Percentiles rank a stretch among this genome's conserved stretches.
Evolutionary conservation across 2,113 vertebrate genomes (phyloP).

Genomic region (Notarius quadriscutis): DNA sequence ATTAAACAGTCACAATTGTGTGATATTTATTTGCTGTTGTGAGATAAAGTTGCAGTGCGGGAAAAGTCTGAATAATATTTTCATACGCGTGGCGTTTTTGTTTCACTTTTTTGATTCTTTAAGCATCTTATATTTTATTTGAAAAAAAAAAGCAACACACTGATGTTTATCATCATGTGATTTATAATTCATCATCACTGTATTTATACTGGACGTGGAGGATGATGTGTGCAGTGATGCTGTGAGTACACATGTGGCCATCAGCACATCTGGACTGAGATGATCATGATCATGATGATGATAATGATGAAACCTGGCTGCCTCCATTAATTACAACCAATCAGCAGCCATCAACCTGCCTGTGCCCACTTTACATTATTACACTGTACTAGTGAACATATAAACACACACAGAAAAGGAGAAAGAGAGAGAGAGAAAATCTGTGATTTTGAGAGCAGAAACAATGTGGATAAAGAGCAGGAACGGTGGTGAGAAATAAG

Average conservation of each 20-base stretch:
- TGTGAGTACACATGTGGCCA: slow-evolving; percentile 20
- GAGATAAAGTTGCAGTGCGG: no score
- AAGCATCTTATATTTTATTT: background rate
- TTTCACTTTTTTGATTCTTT: background rate
- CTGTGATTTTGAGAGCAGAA: background rate
- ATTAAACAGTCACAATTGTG: no score
- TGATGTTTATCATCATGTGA: background rate
- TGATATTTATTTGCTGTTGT: no score
- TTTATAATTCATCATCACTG: no score
- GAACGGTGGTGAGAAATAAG: background rate
- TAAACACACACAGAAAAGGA: background rate
- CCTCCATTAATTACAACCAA: slow-evolving; percentile 73
- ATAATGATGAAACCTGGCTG: slow-evolving; percentile 71
- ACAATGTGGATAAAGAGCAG: background rate
- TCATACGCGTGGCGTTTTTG: background rate
- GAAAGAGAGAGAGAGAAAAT: background rate
- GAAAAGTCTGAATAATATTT: no score
- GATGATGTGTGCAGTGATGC: background rate
- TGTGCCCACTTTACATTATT: slow-evolving; percentile 66
- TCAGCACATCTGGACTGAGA: slow-evolving; percentile 5
- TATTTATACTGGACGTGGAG: no score
- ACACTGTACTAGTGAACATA: slow-evolving; percentile 39
- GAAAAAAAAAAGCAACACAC: background rate
- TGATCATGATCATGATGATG: background rate
- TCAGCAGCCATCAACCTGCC: slow-evolving; percentile 68